phyloP scores from a whole-genome alignment of 2,113 vertebrate species.

The Cyanoderma ruficeps region DNA sequence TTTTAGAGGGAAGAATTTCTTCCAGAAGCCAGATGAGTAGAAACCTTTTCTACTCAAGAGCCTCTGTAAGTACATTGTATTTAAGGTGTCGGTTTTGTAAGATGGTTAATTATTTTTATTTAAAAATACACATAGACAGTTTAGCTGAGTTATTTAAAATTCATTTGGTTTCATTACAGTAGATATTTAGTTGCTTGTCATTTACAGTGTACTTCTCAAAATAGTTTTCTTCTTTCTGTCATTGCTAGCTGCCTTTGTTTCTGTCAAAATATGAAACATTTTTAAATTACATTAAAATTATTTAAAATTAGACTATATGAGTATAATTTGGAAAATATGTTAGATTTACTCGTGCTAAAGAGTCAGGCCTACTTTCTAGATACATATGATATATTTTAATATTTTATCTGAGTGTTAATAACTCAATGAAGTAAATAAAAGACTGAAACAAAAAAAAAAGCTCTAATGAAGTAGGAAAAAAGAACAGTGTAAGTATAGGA shows the following conservation, averaged over 20 bases:
- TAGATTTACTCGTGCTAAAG: neutral
- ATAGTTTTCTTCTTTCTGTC: neutral
- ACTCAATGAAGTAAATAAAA: neutral
- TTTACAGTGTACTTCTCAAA: conserved; percentile 17
- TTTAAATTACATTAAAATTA: neutral
- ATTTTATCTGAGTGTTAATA: conserved; percentile 15
- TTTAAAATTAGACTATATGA: conserved; percentile 32
- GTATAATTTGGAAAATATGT: conserved; percentile 15
- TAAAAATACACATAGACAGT: neutral
- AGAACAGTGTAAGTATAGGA: neutral
- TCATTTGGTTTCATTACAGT: conserved; percentile 14
- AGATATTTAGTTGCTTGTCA: neutral
- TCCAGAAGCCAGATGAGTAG: conserved; percentile 9
- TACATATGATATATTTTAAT: neutral
- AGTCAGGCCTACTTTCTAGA: neutral
- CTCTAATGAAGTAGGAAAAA: neutral
- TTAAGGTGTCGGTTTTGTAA: conserved; percentile 14
- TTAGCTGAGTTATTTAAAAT: conserved; percentile 42
- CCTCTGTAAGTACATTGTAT: neutral
- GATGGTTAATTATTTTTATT: conserved; percentile 32
- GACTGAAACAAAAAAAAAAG: neutral
- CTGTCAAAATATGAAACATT: conserved; percentile 24
- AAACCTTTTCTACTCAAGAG: conserved; percentile 3
- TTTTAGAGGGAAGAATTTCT: conserved; percentile 13
- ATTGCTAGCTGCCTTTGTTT: neutral